phyloP scores from a whole-genome alignment of 2,113 vertebrate species.

The Falcunculus frontatus region DNA sequence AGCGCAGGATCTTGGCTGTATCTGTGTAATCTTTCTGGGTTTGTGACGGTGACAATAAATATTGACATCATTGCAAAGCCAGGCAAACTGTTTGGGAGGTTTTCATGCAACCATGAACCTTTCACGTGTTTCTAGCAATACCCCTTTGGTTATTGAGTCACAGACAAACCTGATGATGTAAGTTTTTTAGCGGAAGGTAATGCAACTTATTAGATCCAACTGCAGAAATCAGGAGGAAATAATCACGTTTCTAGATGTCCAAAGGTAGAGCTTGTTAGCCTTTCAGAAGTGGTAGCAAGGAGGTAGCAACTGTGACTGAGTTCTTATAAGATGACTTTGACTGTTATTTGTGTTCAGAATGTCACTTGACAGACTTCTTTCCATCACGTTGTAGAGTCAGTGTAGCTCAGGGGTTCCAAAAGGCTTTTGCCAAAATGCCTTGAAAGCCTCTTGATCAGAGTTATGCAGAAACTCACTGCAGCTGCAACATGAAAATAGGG shows the following conservation, averaged over 20 bases:
- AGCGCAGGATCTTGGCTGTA: background rate
- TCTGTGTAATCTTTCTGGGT: background rate
- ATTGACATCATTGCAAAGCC: conserved; percentile 18
- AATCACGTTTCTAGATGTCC: background rate
- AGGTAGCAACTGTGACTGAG: background rate
- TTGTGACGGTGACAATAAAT: conserved; percentile 32
- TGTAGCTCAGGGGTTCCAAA: background rate
- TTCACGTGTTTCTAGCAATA: background rate
- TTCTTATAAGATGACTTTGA: background rate
- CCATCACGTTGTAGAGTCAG: background rate
- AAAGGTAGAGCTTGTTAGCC: background rate
- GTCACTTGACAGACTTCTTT: background rate
- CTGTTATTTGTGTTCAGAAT: background rate
- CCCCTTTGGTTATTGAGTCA: background rate
- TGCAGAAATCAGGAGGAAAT: background rate
- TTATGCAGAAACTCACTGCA: background rate
- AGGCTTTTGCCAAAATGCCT: background rate
- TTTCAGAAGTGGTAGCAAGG: background rate
- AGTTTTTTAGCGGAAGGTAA: background rate
- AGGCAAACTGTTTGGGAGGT: background rate
- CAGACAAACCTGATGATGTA: fast-evolving
- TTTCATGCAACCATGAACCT: background rate
- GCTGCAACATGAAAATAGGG: background rate
- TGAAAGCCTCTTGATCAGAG: background rate
- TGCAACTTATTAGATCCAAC: background rate